Percentiles rank a stretch among this genome's conserved stretches.
Evolutionary conservation across 2,113 vertebrate species (phyloP).

Genomic region (Poecile atricapillus): DNA sequence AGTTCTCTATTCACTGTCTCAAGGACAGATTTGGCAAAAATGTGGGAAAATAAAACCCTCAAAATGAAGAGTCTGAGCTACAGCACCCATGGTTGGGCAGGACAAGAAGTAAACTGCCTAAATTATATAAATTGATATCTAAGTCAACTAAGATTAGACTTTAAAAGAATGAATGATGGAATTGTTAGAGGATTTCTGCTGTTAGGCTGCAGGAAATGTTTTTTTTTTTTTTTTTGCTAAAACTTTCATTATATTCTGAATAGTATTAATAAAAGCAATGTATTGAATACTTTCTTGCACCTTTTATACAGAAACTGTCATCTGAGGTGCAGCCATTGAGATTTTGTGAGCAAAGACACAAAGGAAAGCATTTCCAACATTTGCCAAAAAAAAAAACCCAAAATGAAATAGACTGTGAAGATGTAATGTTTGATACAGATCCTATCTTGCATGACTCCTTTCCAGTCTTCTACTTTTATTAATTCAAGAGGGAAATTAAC

Average conservation of each 20-base stretch:
- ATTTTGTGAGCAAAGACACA: background rate
- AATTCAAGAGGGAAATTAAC: background rate
- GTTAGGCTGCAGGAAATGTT: background rate
- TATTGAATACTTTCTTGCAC: background rate
- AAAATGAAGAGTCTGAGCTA: background rate
- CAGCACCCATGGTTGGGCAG: background rate
- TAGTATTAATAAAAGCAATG: background rate
- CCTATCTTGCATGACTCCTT: background rate
- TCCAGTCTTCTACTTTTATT: background rate
- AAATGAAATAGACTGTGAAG: background rate
- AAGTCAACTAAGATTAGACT: background rate
- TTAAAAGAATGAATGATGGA: background rate
- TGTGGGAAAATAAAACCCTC: rapidly evolving
- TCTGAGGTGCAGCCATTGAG: background rate
- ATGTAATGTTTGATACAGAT: background rate
- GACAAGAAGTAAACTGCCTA: background rate
- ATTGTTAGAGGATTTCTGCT: background rate
- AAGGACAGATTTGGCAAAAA: background rate
- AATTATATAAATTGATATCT: background rate
- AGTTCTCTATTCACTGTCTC: background rate
- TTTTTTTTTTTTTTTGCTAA: background rate
- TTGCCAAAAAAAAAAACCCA: background rate
- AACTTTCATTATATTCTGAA: background rate
- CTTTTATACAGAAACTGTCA: background rate
- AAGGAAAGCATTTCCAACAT: background rate